Conservation (phyloP, 1,140 invertebrate genomes). For the Hycleus cichorii region DNA sequence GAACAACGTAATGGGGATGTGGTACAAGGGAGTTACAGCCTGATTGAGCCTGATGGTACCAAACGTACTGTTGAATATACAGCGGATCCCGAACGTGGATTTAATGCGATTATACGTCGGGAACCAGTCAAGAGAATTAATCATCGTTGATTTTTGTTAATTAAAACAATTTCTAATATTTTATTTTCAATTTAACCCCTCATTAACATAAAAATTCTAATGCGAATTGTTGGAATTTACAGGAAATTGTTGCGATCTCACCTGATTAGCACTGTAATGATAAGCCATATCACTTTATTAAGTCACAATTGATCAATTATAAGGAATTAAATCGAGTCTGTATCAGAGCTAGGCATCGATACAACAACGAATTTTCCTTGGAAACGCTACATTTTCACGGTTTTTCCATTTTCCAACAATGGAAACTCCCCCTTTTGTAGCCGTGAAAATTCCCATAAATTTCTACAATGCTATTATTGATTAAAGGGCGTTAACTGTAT, state of each 20-base stretch:
- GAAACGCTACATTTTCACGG: slow-evolving; percentile 8
- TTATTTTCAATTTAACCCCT: too few species aligned
- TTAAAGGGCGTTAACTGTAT: slow-evolving; percentile 4
- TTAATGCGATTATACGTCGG: slow-evolving; percentile 52
- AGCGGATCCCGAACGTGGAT: slow-evolving; percentile 54
- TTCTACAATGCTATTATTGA: slow-evolving; percentile 15
- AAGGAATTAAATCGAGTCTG: too few species aligned
- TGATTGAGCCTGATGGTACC: slow-evolving; percentile 56
- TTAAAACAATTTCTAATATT: too few species aligned
- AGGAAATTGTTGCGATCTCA: slow-evolving; percentile 13
- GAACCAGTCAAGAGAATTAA: slow-evolving; percentile 34
- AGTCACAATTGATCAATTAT: neutral
- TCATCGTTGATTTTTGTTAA: too few species aligned
- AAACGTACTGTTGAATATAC: slow-evolving; percentile 60
- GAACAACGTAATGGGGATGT: slow-evolving; percentile 53
- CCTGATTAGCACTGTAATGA: slow-evolving; percentile 25
- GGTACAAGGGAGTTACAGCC: slow-evolving; percentile 56
- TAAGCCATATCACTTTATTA: slow-evolving; percentile 12
- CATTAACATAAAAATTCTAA: too few species aligned
- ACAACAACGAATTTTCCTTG: slow-evolving; percentile 9
- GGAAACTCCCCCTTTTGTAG: slow-evolving; percentile 11
- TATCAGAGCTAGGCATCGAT: slow-evolving; percentile 2
- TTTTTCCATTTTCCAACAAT: neutral
- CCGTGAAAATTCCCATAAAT: slow-evolving; percentile 3
- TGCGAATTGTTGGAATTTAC: neutral